Evolutionary conservation across 2,113 vertebrate species (phyloP), one percentile per base, ranked within the genome.

Genomic region (Choloepus hoffmanni): DNA sequence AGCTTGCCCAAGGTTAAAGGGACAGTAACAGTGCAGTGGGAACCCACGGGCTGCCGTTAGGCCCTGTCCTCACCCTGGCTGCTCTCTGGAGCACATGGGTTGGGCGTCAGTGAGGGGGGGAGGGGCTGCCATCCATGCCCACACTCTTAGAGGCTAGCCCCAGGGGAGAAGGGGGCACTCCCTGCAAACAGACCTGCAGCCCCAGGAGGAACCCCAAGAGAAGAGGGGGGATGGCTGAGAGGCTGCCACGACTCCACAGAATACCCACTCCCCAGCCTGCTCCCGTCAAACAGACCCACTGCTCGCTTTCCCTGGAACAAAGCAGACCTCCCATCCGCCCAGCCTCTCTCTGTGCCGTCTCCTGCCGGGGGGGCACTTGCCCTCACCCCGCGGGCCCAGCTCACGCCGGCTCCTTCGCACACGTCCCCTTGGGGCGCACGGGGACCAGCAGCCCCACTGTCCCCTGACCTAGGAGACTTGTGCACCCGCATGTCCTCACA

Each of bases 331-430:
- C 19, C 18, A 18, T 16, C 16, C 18, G 5, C 19, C 5, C 5
- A 19, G 58, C 58, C 18, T 1, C 16, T 21, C 58, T 23, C 21
- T 19, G 19, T 19, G 6, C 58, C 7, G 58, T 5, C 19, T 60
- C 5, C 58, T 18, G 58, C 21, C 16, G 15, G 18, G 55, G 18
- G 16, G 55, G 14, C 14, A 14, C 53, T 55, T 16, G 55, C 4
- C 55, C 55, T 55, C 12, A 18, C 3, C 58, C 58, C 21, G 19
- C 7, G 21, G 62, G 43, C 26, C 58, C 40, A 6, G 26, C 30
- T 40, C 7, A 28, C 0, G 16, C 26, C 24, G 13, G 16, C 62
- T 28, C 4, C 15, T 2, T 23, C 1, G 30, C 43, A 74, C 53
- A 86, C 7, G 6, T 30, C 21, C 28, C 0, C 53, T 3, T 12